Conservation (phyloP, 1,140 invertebrate genomes). For the Orussus abietinus region DNA sequence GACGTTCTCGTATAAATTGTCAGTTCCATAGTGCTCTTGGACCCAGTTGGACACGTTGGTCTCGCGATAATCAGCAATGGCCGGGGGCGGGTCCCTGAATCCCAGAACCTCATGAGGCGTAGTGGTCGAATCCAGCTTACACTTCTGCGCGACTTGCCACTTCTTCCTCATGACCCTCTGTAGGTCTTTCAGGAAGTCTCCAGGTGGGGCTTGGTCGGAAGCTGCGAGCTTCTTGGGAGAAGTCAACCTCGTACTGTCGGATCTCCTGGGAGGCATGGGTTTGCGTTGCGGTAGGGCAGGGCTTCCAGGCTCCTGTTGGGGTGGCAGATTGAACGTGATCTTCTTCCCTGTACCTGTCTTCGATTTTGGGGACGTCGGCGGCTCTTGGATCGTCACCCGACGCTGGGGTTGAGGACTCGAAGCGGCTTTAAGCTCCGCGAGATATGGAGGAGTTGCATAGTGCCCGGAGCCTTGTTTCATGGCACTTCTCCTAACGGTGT, state of each 20-base stretch:
- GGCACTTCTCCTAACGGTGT: slow-evolving; percentile 45
- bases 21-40: slow-evolving; percentile 77
- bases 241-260: slow-evolving; percentile 65
- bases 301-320: slow-evolving; percentile 51
- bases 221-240: slow-evolving; percentile 73
- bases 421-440: slow-evolving; percentile 45
- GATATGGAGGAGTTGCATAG: slow-evolving; percentile 45
- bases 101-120: slow-evolving; percentile 88
- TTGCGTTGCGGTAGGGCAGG: slow-evolving; percentile 50
- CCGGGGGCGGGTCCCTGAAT: slow-evolving; percentile 71
- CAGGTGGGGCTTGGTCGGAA: slow-evolving; percentile 70
- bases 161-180: slow-evolving; percentile 91
- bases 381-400: slow-evolving; percentile 54
- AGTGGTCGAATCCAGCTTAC: slow-evolving; percentile 76
- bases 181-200: slow-evolving; percentile 80
- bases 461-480: slow-evolving; percentile 42
- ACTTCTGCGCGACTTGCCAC: slow-evolving; percentile 90
- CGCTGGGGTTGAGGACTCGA: slow-evolving; percentile 51
- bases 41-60: slow-evolving; percentile 86
- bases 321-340: slow-evolving; percentile 55
- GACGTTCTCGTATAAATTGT: slow-evolving; percentile 62
- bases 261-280: slow-evolving; percentile 66
- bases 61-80: slow-evolving; percentile 69
- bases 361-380: slow-evolving; percentile 49
- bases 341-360: slow-evolving; percentile 51